Percentiles rank a stretch among this genome's conserved stretches.
These are phyloP conservation scores for Cercocebus atys DNA, from an alignment of 2,113 vertebrate species.

Conservation along the genomic window DNA sequence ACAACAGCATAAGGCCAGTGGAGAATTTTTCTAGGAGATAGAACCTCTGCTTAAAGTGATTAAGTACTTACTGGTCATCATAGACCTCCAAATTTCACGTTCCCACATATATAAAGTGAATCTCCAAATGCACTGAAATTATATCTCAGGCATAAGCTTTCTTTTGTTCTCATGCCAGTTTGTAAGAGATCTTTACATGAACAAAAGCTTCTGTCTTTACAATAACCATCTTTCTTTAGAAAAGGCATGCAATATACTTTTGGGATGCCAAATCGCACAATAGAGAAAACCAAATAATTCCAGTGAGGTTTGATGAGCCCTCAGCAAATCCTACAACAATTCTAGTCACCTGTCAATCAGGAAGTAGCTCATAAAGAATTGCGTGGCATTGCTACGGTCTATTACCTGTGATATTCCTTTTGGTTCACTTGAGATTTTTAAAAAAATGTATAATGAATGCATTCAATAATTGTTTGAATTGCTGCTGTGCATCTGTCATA, in stretches of 20 bases:
- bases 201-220: slow-evolving; percentile 78
- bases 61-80: slow-evolving; percentile 40
- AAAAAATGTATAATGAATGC: slow-evolving; percentile 76
- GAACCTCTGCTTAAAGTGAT: slow-evolving; percentile 48
- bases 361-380: slow-evolving; percentile 49
- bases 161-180: slow-evolving; percentile 64
- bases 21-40: neutral
- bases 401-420: slow-evolving; percentile 76
- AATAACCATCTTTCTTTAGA: slow-evolving; percentile 68
- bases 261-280: slow-evolving; percentile 38
- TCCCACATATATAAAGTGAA: neutral
- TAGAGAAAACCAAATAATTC: slow-evolving; percentile 68
- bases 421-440: slow-evolving; percentile 60
- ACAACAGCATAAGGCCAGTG: neutral
- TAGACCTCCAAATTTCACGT: neutral
- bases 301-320: slow-evolving; percentile 63
- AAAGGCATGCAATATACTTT: slow-evolving; percentile 53
- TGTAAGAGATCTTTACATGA: slow-evolving; percentile 62
- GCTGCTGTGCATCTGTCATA: slow-evolving; percentile 81
- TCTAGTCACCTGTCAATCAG: slow-evolving; percentile 74
- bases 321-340: slow-evolving; percentile 70
- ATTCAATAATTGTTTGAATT: slow-evolving; percentile 83
- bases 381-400: slow-evolving; percentile 45
- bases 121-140: slow-evolving; percentile 55
- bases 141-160: slow-evolving; percentile 37